A percentile compares a stretch with the other conserved stretches of the same genome.
Evolutionary conservation across 2,888 invertebrate species (phyloP).

Genomic region (Odontothrips loti): DNA sequence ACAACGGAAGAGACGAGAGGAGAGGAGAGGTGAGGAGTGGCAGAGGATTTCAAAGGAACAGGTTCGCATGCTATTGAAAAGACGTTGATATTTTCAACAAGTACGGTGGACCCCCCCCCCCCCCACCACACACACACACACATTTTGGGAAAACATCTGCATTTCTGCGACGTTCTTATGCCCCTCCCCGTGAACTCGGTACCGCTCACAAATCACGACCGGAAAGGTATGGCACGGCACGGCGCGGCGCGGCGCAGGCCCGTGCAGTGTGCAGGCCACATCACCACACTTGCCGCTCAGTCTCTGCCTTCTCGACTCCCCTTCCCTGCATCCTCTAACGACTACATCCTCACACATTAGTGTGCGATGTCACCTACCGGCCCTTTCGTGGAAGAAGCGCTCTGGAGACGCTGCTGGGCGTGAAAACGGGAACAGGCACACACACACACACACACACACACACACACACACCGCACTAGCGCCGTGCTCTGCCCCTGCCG

Average conservation of each 20-base stretch:
- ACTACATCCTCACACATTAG: background rate
- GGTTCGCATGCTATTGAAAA: background rate
- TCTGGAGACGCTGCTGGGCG: background rate
- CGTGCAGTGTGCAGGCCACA: too few relatives aligned
- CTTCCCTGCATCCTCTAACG: background rate
- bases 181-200: too few relatives aligned
- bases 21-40: background rate
- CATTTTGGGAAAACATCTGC: too few relatives aligned
- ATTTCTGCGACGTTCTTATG: too few relatives aligned
- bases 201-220: too few relatives aligned
- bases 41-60: background rate
- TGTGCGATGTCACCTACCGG: background rate
- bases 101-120: too few relatives aligned
- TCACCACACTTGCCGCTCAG: background rate
- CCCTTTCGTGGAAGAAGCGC: background rate
- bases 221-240: too few relatives aligned
- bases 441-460: background rate
- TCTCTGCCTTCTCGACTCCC: background rate
- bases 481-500: background rate
- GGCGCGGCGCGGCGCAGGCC: too few relatives aligned
- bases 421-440: background rate
- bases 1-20: background rate
- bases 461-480: background rate
- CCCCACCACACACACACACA: too few relatives aligned
- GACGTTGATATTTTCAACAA: too few relatives aligned